Base-by-base conservation (phyloP, 2,113 vertebrate genomes). In the Tragelaphus imberbis region DNA sequence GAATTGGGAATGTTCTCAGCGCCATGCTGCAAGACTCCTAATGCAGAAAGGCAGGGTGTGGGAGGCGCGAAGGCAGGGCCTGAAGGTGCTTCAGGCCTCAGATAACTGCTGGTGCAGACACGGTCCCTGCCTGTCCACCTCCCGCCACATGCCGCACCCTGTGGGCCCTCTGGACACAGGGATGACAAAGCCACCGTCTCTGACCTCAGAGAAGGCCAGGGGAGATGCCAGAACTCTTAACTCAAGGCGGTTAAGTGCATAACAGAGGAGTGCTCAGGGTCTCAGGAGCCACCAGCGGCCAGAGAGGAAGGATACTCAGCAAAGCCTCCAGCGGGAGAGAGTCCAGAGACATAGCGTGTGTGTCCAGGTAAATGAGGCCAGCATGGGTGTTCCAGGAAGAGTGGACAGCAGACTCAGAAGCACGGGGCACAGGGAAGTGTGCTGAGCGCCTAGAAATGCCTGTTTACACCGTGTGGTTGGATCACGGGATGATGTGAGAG, bases 381-480 rank as follows among this genome's bases (percentile, higher is more conserved):
- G 25, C 53, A 84, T 33, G 84, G 33, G 47, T 9, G 1, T 63
- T 30, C 51, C 25, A 28, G 90, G 58, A 33, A 91, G 80, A 28
- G 36, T 17, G 8, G 30, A 30, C 27, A 44, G 65, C 63, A 90
- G 56, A 13, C 14, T 15, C 47, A 40, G 68, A 92, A 7, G 49
- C 13, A 33, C 15, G 23, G 47, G 51, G 58, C 25, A 1, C 1
- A 25, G 75, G 58, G 71, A 33, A 58, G 44, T 2, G 2, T 36
- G 44, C 21, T 17, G 8, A 16, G 55, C 33, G 30, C 51, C 55
- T 9, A 7, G 14, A 17, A 68, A 61, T 6, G 1, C 17, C 28
- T 33, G 10, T 68, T 51, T 4, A 44, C 1, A 21, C 28, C 0
- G 0, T 11, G 51, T 0, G 19, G 36, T 40, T 36, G 36, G 68